These are phyloP conservation scores for Lumbricus terrestris DNA, from an alignment of 2,888 invertebrate species.

Conservation along the genomic window DNA sequence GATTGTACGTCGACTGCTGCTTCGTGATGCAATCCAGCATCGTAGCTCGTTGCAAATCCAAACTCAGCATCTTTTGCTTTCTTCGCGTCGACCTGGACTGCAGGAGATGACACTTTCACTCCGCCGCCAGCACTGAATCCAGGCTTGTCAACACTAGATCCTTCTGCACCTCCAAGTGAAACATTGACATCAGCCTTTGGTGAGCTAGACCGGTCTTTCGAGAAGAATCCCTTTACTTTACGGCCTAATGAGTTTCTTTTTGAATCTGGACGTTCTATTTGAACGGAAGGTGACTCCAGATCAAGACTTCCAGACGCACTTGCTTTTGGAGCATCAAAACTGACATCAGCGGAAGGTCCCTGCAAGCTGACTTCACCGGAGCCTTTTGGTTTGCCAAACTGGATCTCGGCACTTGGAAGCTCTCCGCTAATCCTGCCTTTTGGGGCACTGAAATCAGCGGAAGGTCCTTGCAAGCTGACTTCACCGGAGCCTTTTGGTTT, in stretches of 20 bases:
- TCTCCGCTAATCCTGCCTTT: neutral
- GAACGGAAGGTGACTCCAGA: neutral
- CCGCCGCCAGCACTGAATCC: neutral
- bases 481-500: neutral
- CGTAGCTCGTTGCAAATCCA: slow-evolving; percentile 9
- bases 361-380: neutral
- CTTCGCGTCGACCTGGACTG: neutral
- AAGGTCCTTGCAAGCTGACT: neutral
- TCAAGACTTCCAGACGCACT: neutral
- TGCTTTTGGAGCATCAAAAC: neutral
- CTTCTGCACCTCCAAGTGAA: slow-evolving; percentile 11
- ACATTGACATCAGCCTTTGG: slow-evolving; percentile 10
- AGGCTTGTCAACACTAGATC: slow-evolving; percentile 4
- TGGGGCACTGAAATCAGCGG: neutral
- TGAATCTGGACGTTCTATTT: neutral
- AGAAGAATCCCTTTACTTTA: slow-evolving; percentile 11
- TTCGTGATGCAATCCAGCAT: slow-evolving; percentile 13
- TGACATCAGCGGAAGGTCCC: neutral
- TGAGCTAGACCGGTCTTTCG: slow-evolving; percentile 12
- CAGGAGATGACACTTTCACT: neutral
- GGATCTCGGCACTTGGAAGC: neutral
- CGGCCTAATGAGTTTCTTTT: slow-evolving; percentile 5
- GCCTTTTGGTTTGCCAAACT: neutral
- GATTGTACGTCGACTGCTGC: slow-evolving; percentile 8
- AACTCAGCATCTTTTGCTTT: neutral